These are phyloP conservation scores for Tachyglossus aculeatus DNA, from an alignment of 2,797 vertebrate species.

Conservation along the genomic window DNA sequence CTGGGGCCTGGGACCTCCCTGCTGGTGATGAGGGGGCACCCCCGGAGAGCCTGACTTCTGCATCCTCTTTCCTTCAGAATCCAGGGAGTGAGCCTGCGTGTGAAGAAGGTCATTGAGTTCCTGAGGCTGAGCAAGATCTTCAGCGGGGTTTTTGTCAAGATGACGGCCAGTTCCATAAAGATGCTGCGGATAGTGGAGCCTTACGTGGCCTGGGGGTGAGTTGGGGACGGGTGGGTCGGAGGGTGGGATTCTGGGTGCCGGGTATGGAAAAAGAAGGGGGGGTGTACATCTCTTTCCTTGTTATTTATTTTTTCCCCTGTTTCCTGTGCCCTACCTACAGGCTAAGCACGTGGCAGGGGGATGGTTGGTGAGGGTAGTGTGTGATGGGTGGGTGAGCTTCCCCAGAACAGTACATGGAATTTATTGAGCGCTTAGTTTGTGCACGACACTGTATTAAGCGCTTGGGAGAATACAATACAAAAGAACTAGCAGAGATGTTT, in stretches of 20 bases:
- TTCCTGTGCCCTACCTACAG: too few relatives aligned
- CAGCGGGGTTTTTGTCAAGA: constrained; percentile 85
- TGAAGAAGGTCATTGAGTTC: constrained; percentile 78
- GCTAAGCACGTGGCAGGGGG: too few relatives aligned
- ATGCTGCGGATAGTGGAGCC: constrained; percentile 87
- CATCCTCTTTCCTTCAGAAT: constrained; percentile 72
- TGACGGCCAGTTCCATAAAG: constrained; percentile 77
- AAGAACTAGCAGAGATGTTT: too few relatives aligned
- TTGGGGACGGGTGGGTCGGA: neutral
- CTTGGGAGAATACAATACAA: too few relatives aligned
- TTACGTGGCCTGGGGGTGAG: constrained; percentile 95
- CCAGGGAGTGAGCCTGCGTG: constrained; percentile 82
- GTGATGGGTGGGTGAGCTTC: too few relatives aligned
- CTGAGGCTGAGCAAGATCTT: constrained; percentile 86
- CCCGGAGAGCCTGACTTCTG: neutral
- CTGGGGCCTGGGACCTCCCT: neutral
- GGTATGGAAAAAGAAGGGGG: neutral
- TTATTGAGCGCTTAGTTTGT: too few relatives aligned
- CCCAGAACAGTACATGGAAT: too few relatives aligned
- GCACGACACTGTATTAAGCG: too few relatives aligned
- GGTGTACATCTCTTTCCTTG: too few relatives aligned
- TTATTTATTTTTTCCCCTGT: too few relatives aligned
- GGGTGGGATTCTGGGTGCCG: neutral
- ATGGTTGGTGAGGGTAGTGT: too few relatives aligned
- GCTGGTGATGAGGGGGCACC: neutral